These are phyloP conservation scores for Microctonus hyperodae DNA, from an alignment of 2,888 invertebrate species.

Conservation along the genomic window DNA sequence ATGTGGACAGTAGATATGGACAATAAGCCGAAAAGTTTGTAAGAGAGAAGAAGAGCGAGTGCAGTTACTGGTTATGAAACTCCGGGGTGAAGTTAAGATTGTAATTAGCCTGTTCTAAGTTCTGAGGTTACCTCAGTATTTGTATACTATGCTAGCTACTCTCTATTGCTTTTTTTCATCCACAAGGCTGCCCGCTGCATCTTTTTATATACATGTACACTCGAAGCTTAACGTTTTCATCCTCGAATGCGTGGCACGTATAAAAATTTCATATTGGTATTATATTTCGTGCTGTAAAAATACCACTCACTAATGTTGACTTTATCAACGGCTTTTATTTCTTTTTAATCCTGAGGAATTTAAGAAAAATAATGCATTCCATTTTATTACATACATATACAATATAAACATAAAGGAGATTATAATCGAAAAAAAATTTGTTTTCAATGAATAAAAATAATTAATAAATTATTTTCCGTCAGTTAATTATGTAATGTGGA, in stretches of 20 bases:
- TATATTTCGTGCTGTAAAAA: conserved; percentile 30
- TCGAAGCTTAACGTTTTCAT: conserved; percentile 36
- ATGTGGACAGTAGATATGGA: conserved; percentile 58
- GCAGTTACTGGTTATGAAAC: conserved; percentile 59
- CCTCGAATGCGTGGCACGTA: conserved; percentile 55
- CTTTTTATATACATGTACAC: conserved; percentile 25
- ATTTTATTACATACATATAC: too few relatives aligned
- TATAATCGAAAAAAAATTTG: not conserved
- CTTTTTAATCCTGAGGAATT: conserved; percentile 5
- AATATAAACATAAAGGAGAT: not conserved
- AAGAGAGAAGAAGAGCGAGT: conserved; percentile 44
- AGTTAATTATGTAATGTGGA: conserved; percentile 9
- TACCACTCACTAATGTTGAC: conserved; percentile 34
- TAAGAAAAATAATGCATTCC: not conserved
- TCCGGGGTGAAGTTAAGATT: conserved; percentile 61
- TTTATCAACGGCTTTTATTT: conserved; percentile 29
- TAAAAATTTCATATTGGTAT: conserved; percentile 55
- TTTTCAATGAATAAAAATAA: not conserved
- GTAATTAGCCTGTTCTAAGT: conserved; percentile 61
- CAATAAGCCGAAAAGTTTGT: conserved; percentile 62
- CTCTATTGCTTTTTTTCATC: conserved; percentile 7
- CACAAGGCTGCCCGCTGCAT: conserved; percentile 13
- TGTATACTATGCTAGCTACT: conserved; percentile 49
- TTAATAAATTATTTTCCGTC: not conserved
- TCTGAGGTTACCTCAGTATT: conserved; percentile 56